Percentiles rank a stretch among this genome's conserved stretches.
These are phyloP conservation scores for Biston stratarius DNA, from an alignment of 2,888 invertebrate species.

Conservation along the genomic window DNA sequence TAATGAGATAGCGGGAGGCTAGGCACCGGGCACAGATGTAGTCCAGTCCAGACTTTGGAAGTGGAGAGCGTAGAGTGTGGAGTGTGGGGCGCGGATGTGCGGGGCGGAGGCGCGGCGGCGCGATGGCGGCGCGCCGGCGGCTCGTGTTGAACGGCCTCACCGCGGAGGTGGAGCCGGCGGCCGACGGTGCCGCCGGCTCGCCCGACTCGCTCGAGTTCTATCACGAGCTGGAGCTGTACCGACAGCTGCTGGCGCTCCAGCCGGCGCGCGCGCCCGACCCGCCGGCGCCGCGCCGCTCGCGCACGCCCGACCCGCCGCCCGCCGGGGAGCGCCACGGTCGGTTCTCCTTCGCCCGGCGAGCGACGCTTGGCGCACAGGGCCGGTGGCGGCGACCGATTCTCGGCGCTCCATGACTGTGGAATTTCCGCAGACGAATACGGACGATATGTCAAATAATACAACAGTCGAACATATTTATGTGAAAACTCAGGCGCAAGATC, in stretches of 20 bases:
- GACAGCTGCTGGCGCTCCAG: constrained; percentile 69
- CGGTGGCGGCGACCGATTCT: too few species aligned
- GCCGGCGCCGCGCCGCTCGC: constrained; percentile 43
- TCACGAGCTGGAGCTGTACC: constrained; percentile 77
- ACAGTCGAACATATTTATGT: too few species aligned
- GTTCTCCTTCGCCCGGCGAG: neutral
- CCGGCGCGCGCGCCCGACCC: constrained; percentile 19
- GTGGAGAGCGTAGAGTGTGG: too few species aligned
- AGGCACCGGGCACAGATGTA: too few species aligned
- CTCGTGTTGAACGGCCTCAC: constrained; percentile 79
- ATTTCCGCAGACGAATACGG: too few species aligned
- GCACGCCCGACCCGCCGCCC: constrained; percentile 52
- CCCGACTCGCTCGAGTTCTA: constrained; percentile 63
- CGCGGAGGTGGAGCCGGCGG: constrained; percentile 65
- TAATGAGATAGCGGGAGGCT: too few species aligned
- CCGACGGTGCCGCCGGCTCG: constrained; percentile 45
- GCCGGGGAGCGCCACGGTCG: constrained; percentile 24
- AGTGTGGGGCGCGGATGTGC: neutral
- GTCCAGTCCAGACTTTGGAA: too few species aligned
- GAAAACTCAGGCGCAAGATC: too few species aligned
- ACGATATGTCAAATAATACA: too few species aligned
- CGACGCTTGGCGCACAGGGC: too few species aligned
- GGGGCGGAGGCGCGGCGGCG: constrained; percentile 11
- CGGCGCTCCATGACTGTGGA: too few species aligned
- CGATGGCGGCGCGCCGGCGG: constrained; percentile 44